Evolutionary conservation across 2,797 vertebrate species (phyloP).

Genomic region (Pipistrellus pipistrellus): DNA sequence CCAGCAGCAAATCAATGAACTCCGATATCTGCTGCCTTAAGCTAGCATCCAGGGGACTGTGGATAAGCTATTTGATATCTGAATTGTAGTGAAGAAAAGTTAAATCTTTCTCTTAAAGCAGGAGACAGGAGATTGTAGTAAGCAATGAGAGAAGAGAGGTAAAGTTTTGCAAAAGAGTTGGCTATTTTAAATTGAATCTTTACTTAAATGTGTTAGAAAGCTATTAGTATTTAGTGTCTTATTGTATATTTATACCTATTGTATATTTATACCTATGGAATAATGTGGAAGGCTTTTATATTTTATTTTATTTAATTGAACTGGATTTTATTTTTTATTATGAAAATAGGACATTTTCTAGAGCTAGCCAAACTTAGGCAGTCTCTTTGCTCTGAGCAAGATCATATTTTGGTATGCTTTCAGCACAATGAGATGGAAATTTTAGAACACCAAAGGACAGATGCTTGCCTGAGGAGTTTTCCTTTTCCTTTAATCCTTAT

Average conservation of each 20-base stretch:
- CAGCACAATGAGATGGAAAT: constrained; percentile 2
- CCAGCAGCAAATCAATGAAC: constrained; percentile 77
- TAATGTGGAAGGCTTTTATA: constrained; percentile 2
- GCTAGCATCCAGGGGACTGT: constrained; percentile 53
- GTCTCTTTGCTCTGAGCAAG: background rate
- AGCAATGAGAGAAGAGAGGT: constrained; percentile 27
- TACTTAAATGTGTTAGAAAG: constrained; percentile 13
- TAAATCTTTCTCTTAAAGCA: constrained; percentile 63
- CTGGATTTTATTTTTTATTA: constrained; percentile 55
- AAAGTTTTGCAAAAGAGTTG: constrained; percentile 37
- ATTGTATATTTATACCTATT: constrained; percentile 24
- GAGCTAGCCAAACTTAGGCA: background rate
- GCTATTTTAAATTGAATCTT: constrained; percentile 50
- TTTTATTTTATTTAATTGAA: constrained; percentile 61
- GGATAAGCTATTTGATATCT: constrained; percentile 59
- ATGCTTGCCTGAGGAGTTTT: background rate
- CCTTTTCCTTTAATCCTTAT: constrained; percentile 36
- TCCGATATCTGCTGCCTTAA: constrained; percentile 63
- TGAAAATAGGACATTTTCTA: background rate
- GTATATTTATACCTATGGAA: background rate
- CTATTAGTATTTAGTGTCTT: constrained; percentile 50
- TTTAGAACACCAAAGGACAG: background rate
- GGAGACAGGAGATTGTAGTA: background rate
- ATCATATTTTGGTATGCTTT: constrained; percentile 8
- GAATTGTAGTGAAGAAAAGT: constrained; percentile 69